phyloP scores from a whole-genome alignment of 2,888 invertebrate species.

The Autographa pulchrina region DNA sequence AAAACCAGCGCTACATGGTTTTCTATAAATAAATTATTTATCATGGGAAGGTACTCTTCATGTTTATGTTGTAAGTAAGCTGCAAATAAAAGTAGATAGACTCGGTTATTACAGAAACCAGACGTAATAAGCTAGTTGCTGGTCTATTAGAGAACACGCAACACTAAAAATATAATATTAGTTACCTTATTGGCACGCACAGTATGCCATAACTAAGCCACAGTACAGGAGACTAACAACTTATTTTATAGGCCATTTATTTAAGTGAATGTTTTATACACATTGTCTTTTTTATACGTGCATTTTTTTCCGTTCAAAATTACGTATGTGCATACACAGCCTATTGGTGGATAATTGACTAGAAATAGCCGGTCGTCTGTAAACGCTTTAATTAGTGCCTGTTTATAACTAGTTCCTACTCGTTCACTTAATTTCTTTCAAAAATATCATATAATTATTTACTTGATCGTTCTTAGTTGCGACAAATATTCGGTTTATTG shows the following conservation, averaged over 20 bases:
- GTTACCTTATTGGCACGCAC: background rate
- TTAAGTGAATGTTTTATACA: background rate
- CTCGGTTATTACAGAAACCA: conserved; percentile 3
- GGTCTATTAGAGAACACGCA: conserved; percentile 5
- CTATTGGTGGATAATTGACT: background rate
- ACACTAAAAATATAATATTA: conserved; percentile 8
- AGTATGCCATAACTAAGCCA: background rate
- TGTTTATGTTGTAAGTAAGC: background rate
- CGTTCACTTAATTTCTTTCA: conserved; percentile 1
- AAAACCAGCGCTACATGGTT: background rate
- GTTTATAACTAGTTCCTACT: conserved; percentile 1
- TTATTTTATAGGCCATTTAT: background rate
- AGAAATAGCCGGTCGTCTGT: background rate
- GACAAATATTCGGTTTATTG: no score
- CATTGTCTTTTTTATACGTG: background rate
- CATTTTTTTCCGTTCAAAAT: background rate
- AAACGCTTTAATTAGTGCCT: background rate
- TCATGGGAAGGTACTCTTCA: background rate
- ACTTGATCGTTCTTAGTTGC: background rate
- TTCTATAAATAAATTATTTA: conserved; percentile 5
- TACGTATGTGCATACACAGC: background rate
- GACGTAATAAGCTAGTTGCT: conserved; percentile 1
- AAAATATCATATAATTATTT: background rate
- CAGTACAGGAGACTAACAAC: background rate
- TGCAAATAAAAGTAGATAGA: conserved; percentile 1